Evolutionary conservation across 1,140 invertebrate species (phyloP), one percentile per base, ranked within the genome.

Genomic region (Coptotermes formosanus): DNA sequence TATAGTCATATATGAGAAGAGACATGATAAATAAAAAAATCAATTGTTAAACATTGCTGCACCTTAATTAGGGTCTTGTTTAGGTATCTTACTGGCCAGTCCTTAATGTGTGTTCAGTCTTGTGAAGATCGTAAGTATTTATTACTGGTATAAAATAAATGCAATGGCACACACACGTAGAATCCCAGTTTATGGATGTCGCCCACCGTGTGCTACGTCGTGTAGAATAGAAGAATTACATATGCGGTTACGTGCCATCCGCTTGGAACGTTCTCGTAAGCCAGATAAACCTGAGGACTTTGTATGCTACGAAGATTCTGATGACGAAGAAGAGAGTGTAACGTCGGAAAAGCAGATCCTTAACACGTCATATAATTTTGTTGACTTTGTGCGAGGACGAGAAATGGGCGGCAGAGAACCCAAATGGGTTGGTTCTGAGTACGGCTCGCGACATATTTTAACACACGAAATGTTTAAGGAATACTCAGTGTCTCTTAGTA

Each of bases 231-330:
- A 96, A 88, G 96, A 96, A 88, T 93, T 96, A 85, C 91, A 93
- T 89, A 92, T 92, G 0, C 94, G 94, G 89, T 93, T 94, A 85
- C 94, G 93, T 89, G 92, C 93, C 82, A 88, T 94, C 87, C 93
- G 93, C 88, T 89, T 94, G 88, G 96, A 97, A 89, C 93, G 95
- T 88, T 92, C 92, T 87, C 90, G 95, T 64, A 96, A 96, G 89
- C 95, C 96, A 2, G 96, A 97, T 87, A 97, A 97, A 88, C 96
- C 96, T 0, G 96, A 97, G 90, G 96, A 97, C 91, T 97, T 97
- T 90, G 95, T 97, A 8, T 95, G 95, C 87, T 97, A 97, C 89
- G 96, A 96, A 84, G 96, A 96, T 87, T 96, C 95, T 87, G 96
- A 97, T 86, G 96, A 96, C 87, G 96, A 97, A 87, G 95, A 96